These are phyloP conservation scores for Plebejus anna DNA, from an alignment of 2,888 invertebrate species.

Conservation along the genomic window DNA sequence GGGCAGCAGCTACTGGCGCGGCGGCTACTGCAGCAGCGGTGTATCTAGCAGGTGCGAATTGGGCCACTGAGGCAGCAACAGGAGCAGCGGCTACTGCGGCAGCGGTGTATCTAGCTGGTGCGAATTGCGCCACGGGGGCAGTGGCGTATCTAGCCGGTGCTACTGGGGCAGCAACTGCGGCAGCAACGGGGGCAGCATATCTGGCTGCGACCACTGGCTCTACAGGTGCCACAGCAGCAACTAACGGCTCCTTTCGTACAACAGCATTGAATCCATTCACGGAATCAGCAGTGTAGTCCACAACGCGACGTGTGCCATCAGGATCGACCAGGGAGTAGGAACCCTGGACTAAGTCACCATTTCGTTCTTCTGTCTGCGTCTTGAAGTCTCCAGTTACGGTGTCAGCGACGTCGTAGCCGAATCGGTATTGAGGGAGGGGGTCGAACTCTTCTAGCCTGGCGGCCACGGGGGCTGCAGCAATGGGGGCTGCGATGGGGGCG, in stretches of 20 bases:
- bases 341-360: conserved; percentile 77
- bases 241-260: conserved; percentile 63
- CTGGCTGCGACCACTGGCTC: conserved; percentile 46
- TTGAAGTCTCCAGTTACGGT: conserved; percentile 71
- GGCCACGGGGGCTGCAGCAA: conserved; percentile 49
- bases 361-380: conserved; percentile 70
- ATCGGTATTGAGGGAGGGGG: conserved; percentile 79
- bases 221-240: conserved; percentile 56
- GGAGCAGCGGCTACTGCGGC: conserved; percentile 44
- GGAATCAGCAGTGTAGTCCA: conserved; percentile 66
- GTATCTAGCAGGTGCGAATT: neutral
- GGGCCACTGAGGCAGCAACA: conserved; percentile 29
- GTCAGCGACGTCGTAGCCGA: conserved; percentile 68
- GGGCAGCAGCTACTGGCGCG: conserved; percentile 33
- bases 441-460: conserved; percentile 72
- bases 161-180: no score
- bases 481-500: conserved; percentile 49
- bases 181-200: neutral
- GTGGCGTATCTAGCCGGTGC: no score
- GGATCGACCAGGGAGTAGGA: conserved; percentile 66
- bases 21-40: conserved; percentile 31
- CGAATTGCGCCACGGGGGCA: no score
- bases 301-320: conserved; percentile 64
- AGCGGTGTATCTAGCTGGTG: neutral
- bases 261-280: conserved; percentile 69